Conservation (phyloP, 2,888 invertebrate genomes). For the Scaptomyza reducta region DNA sequence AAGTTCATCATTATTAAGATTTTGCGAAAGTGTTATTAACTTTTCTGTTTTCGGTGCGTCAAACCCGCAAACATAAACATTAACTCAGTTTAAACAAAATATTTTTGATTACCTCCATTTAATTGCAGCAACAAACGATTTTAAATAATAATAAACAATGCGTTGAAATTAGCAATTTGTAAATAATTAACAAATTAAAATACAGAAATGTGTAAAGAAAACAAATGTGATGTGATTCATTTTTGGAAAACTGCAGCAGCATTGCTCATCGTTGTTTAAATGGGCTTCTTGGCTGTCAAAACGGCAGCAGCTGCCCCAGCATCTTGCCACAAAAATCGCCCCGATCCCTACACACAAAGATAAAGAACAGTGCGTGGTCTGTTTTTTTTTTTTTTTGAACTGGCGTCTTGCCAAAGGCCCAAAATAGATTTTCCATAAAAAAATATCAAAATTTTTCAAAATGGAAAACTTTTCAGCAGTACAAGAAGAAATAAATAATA, state of each 20-base stretch:
- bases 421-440: constrained; percentile 68
- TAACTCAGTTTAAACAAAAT: constrained; percentile 20
- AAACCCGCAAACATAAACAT: constrained; percentile 34
- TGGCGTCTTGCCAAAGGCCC: constrained; percentile 65
- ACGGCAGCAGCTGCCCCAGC: constrained; percentile 60
- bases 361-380: constrained; percentile 58
- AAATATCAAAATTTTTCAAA: constrained; percentile 48
- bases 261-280: constrained; percentile 24
- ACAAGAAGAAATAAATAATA: constrained; percentile 53
- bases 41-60: constrained; percentile 12
- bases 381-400: constrained; percentile 30
- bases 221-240: constrained; percentile 48
- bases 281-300: constrained; percentile 34
- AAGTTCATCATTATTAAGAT: background rate
- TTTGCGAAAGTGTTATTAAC: constrained; percentile 10
- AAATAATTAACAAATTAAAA: constrained; percentile 64
- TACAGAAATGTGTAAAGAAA: constrained; percentile 22
- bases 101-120: constrained; percentile 55
- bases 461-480: constrained; percentile 58
- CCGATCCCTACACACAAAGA: constrained; percentile 16
- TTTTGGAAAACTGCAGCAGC: constrained; percentile 52
- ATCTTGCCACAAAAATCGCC: constrained; percentile 9
- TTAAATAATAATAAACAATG: constrained; percentile 66
- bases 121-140: constrained; percentile 45
- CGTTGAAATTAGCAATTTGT: constrained; percentile 53